Evolutionary conservation across 1,140 invertebrate species (phyloP), one percentile per base, ranked within the genome.

Genomic region (Chironomus striatipennis): DNA sequence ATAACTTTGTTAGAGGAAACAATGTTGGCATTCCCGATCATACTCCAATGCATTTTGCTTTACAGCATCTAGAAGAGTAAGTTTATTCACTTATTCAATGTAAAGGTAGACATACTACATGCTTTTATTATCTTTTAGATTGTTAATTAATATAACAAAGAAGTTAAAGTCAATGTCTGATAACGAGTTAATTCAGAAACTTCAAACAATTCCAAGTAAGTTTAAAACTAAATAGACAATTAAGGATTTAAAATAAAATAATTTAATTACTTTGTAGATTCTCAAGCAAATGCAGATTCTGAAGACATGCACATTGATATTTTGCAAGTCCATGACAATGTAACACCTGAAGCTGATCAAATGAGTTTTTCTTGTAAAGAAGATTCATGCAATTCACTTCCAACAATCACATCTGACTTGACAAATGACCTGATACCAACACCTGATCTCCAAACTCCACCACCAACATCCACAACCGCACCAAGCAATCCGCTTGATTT

Each of bases 1-100:
- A 91, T 79, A 95, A 96, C 83, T 96, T 96, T 85, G 90, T 95
- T 24, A 85, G 86, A 34, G 88, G 89, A 76, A 89, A 90, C 80
- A 88, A 90, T 79, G 89, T 89, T 73, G 91, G 91, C 42, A 86
- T 88, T 15, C 92, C 92, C 4, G 86, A 88, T 67, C 90, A 93
- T 80, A 86, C 84, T 1, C 88, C 90, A 12, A 89, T 86, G 75
- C 86, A 90, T 79, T 85, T 87, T 77, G 88, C 89, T 7, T 81
- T 93, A 64, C 85, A 86, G 74, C 92, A 95, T 81, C 81, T 93
- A 67, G 87, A 89, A 80, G 85, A 85, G 81, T 87, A 84, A 73
- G 80, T 84, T 2, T 10, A 57, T 57, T 57, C 1, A 9, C 18
- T 76, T 79, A 78, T 74, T 74, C 74, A n/a, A n/a, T n/a, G n/a